Conservation (phyloP, 2,113 vertebrate species). For the Catharus bicknelli region DNA sequence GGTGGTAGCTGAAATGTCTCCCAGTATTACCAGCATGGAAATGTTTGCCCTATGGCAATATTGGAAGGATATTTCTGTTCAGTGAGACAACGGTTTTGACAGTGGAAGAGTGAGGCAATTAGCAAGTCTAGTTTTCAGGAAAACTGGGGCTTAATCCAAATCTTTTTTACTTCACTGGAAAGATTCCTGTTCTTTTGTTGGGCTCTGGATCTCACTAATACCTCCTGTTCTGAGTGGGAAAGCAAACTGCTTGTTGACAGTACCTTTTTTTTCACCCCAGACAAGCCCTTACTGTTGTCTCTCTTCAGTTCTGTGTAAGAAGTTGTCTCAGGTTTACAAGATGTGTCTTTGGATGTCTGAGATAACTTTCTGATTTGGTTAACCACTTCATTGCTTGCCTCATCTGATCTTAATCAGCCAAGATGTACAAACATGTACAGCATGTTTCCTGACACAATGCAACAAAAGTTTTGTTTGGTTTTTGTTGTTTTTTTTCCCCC, state of each 20-base stretch:
- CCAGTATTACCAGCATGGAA: neutral
- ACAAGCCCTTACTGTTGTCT: neutral
- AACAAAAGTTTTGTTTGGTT: slow-evolving; percentile 9
- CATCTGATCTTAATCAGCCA: slow-evolving; percentile 61
- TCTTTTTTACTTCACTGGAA: neutral
- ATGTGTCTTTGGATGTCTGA: slow-evolving; percentile 32
- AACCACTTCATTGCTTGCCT: slow-evolving; percentile 65
- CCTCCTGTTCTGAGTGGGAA: slow-evolving; percentile 23
- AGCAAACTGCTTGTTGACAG: neutral
- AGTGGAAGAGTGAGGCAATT: slow-evolving; percentile 24
- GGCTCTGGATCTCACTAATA: neutral
- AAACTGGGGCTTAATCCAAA: slow-evolving; percentile 9
- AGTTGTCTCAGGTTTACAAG: slow-evolving; percentile 24
- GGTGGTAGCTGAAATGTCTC: neutral
- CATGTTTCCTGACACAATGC: slow-evolving; percentile 41
- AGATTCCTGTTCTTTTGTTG: slow-evolving; percentile 6
- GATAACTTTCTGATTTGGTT: slow-evolving; percentile 52
- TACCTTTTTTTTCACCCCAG: slow-evolving; percentile 29
- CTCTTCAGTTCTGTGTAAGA: neutral
- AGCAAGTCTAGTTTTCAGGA: slow-evolving; percentile 49
- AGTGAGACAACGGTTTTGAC: neutral
- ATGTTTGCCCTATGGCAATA: neutral
- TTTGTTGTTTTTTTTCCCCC: neutral
- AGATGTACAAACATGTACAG: slow-evolving; percentile 60
- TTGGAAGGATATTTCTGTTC: neutral